Conservation (phyloP, 1,140 invertebrate genomes). For the Medauroidea extradentata region DNA sequence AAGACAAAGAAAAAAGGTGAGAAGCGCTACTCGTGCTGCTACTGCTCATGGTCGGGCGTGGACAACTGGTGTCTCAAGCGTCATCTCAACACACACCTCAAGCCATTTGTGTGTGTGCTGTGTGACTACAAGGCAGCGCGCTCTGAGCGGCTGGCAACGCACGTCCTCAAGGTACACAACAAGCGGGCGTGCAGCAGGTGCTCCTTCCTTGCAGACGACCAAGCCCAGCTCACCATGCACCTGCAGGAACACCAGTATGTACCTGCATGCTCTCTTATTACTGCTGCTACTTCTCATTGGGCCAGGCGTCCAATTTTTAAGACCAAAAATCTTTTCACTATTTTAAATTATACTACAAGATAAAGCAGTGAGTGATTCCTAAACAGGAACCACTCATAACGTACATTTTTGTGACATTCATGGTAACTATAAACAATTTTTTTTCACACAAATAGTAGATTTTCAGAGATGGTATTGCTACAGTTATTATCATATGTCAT, state of each 20-base stretch:
- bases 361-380: no score
- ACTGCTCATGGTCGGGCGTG: constrained; percentile 87
- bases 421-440: no score
- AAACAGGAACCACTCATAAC: no score
- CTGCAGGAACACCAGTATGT: constrained; percentile 54
- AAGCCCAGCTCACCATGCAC: constrained; percentile 69
- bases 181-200: constrained; percentile 84
- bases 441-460: no score
- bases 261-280: constrained; percentile 4
- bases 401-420: no score
- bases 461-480: no score
- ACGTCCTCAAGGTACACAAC: constrained; percentile 86
- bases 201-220: constrained; percentile 76
- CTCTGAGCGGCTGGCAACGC: constrained; percentile 78
- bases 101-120: constrained; percentile 80
- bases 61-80: constrained; percentile 91
- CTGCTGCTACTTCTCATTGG: no score
- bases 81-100: constrained; percentile 87
- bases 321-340: no score
- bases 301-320: no score
- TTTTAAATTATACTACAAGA: no score
- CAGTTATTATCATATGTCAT: no score
- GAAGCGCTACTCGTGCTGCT: constrained; percentile 72
- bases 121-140: constrained; percentile 90
- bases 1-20: constrained; percentile 44